Evolutionary conservation across 2,888 invertebrate genomes (phyloP).

Genomic region (Pristionchus exspectatus): DNA sequence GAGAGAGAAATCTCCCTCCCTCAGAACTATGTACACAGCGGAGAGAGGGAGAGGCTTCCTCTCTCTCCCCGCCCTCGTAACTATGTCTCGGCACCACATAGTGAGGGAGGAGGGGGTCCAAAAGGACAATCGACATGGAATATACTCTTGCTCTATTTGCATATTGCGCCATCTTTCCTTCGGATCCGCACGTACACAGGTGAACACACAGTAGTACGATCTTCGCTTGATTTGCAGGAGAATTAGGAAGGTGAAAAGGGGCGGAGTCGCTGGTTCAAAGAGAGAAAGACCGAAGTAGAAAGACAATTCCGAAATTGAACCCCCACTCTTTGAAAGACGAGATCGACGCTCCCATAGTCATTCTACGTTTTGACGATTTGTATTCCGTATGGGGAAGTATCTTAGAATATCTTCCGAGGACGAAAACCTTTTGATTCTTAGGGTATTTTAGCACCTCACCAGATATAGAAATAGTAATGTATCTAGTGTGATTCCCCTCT

Average conservation of each 20-base stretch:
- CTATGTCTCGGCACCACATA: not conserved
- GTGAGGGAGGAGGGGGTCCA: not conserved
- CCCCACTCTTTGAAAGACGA: conserved; percentile 4
- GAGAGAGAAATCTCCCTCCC: not conserved
- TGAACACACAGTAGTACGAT: not conserved
- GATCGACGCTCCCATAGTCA: not conserved
- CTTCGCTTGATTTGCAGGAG: not conserved
- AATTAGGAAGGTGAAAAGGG: not conserved
- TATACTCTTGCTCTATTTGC: not conserved
- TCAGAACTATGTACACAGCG: not conserved
- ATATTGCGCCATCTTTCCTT: not conserved
- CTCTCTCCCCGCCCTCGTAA: not conserved
- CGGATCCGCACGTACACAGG: not conserved
- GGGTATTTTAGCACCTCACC: not conserved
- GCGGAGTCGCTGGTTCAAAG: not conserved
- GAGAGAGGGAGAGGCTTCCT: not conserved
- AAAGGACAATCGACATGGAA: not conserved
- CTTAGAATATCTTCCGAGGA: not conserved
- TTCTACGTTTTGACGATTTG: not conserved
- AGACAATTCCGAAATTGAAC: not conserved
- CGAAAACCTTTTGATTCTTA: not conserved
- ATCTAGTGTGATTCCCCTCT: not conserved
- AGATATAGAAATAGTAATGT: not conserved
- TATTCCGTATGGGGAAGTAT: not conserved
- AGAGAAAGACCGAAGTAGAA: conserved; percentile 14